Evolutionary conservation across 2,113 vertebrate genomes (phyloP).

Genomic region (Carlito syrichta): DNA sequence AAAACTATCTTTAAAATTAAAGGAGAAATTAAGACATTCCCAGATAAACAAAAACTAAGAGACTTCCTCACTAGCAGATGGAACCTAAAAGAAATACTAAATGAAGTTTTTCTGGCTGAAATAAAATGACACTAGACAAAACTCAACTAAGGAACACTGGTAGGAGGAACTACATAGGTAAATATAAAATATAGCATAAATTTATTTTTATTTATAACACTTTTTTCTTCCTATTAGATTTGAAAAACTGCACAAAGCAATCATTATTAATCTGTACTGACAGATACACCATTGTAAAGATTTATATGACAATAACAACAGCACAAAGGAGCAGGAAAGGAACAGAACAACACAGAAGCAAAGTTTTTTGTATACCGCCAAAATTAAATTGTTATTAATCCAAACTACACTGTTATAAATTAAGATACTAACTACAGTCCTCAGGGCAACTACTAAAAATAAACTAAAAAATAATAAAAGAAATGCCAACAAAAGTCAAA

Average conservation of each 20-base stretch:
- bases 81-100: neutral
- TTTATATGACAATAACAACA: neutral
- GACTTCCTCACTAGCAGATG: neutral
- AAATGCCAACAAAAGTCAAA: neutral
- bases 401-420: neutral
- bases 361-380: neutral
- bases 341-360: neutral
- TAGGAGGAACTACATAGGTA: neutral
- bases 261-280: neutral
- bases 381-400: neutral
- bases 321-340: neutral
- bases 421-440: neutral
- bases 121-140: neutral
- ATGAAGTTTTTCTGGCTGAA: neutral
- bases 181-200: neutral
- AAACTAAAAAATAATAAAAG: neutral
- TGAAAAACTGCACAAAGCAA: neutral
- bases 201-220: neutral
- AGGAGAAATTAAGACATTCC: neutral
- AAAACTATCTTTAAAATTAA: neutral
- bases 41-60: slow-evolving; percentile 4
- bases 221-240: neutral
- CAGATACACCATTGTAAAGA: neutral
- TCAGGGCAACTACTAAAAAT: neutral
- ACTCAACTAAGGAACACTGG: neutral